Conservation (phyloP, 2,888 invertebrate genomes). For the Entomobrya proxima region DNA sequence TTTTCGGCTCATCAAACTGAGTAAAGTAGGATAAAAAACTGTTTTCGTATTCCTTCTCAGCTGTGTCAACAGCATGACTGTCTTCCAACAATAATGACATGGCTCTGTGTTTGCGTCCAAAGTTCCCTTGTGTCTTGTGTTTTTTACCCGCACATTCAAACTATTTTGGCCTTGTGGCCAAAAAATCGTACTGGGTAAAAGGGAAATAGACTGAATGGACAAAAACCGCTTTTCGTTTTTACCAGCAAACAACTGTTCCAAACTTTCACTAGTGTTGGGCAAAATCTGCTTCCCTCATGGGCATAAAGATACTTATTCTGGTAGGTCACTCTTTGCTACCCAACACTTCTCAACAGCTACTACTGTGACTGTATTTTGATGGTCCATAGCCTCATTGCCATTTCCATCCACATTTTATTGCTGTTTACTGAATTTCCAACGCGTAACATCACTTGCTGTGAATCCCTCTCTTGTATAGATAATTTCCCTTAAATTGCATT, state of each 20-base stretch:
- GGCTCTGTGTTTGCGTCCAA: constrained; percentile 10
- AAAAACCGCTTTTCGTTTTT: too few relatives aligned
- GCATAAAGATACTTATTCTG: too few relatives aligned
- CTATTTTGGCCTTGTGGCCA: background rate
- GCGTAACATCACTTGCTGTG: background rate
- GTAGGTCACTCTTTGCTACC: too few relatives aligned
- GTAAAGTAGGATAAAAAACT: background rate
- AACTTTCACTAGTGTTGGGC: too few relatives aligned
- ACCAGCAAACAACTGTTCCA: too few relatives aligned
- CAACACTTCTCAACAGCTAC: background rate
- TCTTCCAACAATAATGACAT: background rate
- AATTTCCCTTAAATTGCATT: background rate
- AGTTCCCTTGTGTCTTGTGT: background rate
- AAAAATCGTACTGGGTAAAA: too few relatives aligned
- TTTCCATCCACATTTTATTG: constrained; percentile 15
- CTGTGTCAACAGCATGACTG: constrained; percentile 56
- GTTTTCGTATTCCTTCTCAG: constrained; percentile 50
- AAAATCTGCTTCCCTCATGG: too few relatives aligned
- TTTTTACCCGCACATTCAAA: background rate
- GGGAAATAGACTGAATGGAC: too few relatives aligned
- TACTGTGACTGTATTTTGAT: background rate
- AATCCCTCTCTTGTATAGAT: background rate
- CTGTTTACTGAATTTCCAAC: constrained; percentile 25
- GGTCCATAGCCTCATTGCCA: background rate
- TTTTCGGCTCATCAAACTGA: background rate